phyloP scores from a whole-genome alignment of 2,797 vertebrate genomes.

The Protonibea diacanthus region DNA sequence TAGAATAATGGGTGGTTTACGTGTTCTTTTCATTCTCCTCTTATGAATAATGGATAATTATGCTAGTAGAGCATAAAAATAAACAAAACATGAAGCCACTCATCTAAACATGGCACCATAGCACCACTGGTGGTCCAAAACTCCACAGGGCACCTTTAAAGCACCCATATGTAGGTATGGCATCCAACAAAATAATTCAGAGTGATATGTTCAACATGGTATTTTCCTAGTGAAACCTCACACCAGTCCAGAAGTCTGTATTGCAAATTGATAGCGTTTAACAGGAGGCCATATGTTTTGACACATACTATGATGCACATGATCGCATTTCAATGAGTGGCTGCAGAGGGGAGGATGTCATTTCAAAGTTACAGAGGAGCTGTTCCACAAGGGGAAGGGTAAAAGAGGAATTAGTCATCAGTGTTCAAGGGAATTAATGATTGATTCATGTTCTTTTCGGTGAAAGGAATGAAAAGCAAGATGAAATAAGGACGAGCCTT shows the following conservation, averaged over 20 bases:
- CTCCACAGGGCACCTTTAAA: background rate
- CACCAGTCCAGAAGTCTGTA: background rate
- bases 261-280: background rate
- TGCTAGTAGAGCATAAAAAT: background rate
- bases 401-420: slow-evolving; percentile 24
- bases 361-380: slow-evolving; percentile 19
- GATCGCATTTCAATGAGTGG: slow-evolving; percentile 20
- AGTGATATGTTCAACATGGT: background rate
- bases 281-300: slow-evolving; percentile 30
- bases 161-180: background rate
- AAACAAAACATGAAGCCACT: background rate
- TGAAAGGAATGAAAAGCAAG: slow-evolving; percentile 9
- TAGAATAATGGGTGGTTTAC: background rate
- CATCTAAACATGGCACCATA: background rate
- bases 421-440: slow-evolving; percentile 27
- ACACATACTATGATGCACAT: slow-evolving; percentile 29
- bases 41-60: no score
- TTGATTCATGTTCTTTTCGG: slow-evolving; percentile 7
- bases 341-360: background rate
- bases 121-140: background rate
- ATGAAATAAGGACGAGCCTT: slow-evolving; percentile 4
- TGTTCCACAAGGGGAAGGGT: slow-evolving; percentile 10
- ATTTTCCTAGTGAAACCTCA: background rate
- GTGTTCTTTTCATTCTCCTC: no score
- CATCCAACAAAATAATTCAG: background rate